phyloP scores from a whole-genome alignment of 1,140 invertebrate genomes.

The Chymomyza costata region DNA sequence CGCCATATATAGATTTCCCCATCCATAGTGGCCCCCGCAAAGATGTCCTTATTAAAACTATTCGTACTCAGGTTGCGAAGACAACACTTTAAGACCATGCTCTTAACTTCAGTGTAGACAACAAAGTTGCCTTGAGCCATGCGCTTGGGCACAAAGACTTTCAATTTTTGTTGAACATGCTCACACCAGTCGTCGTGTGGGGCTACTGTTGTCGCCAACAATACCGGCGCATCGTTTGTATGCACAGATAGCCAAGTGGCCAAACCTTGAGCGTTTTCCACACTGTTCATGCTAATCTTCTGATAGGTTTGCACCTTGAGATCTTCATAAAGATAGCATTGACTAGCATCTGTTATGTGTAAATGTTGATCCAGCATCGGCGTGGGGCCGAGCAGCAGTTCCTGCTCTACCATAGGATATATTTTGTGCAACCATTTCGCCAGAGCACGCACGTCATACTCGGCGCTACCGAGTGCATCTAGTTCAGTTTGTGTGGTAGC shows the following conservation, averaged over 20 bases:
- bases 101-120: slow-evolving; percentile 45
- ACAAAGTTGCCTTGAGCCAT: slow-evolving; percentile 51
- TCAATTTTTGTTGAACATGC: slow-evolving; percentile 59
- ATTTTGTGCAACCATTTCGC: slow-evolving; percentile 58
- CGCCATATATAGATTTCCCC: slow-evolving; percentile 65
- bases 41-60: slow-evolving; percentile 59
- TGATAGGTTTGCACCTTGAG: slow-evolving; percentile 57
- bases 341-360: slow-evolving; percentile 5
- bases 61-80: slow-evolving; percentile 57
- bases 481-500: slow-evolving; percentile 53
- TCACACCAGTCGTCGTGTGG: slow-evolving; percentile 72
- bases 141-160: slow-evolving; percentile 57
- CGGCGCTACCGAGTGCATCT: not conserved
- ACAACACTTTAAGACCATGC: slow-evolving; percentile 53
- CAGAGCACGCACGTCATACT: slow-evolving; percentile 55
- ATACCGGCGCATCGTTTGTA: slow-evolving; percentile 62
- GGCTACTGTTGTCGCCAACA: slow-evolving; percentile 56
- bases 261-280: slow-evolving; percentile 56
- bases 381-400: slow-evolving; percentile 56
- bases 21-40: slow-evolving; percentile 65
- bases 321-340: slow-evolving; percentile 41
- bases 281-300: slow-evolving; percentile 39
- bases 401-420: slow-evolving; percentile 55
- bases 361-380: slow-evolving; percentile 41
- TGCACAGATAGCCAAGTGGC: slow-evolving; percentile 67